phyloP scores from a whole-genome alignment of 2,797 vertebrate species.

The Discoglossus pictus region DNA sequence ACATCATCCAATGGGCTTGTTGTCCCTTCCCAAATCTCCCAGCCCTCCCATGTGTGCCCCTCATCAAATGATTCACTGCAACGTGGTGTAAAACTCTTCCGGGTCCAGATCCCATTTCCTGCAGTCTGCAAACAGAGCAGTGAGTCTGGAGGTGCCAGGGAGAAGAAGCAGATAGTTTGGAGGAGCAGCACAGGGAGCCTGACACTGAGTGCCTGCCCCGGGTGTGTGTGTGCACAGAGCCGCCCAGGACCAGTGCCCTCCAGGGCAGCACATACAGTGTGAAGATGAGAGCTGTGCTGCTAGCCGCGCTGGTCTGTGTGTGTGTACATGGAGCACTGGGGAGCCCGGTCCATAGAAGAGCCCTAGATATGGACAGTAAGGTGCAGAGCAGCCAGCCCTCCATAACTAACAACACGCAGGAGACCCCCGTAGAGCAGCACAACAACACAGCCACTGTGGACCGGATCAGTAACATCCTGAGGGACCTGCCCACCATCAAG shows the following conservation, averaged over 20 bases:
- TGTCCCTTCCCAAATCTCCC: not conserved
- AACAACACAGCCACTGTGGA: conserved; percentile 63
- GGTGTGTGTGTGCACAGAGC: not conserved
- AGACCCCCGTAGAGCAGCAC: conserved; percentile 53
- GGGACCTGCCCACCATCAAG: conserved; percentile 85
- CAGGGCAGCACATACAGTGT: conserved; percentile 33
- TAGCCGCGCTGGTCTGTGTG: conserved; percentile 9
- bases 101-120: conserved; percentile 59
- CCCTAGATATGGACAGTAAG: conserved; percentile 23
- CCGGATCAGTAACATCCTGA: conserved; percentile 74
- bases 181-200: not conserved
- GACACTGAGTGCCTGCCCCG: not conserved
- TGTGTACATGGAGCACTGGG: conserved; percentile 33
- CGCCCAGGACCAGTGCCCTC: not conserved
- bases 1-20: not conserved
- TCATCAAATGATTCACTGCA: conserved; percentile 60
- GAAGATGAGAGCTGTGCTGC: conserved; percentile 26
- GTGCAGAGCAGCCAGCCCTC: not conserved
- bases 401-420: conserved; percentile 27
- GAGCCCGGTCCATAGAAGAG: conserved; percentile 13
- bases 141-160: conserved; percentile 5
- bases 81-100: conserved; percentile 63
- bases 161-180: conserved; percentile 20
- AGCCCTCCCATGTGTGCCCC: conserved; percentile 36
- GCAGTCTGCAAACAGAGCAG: conserved; percentile 50